Conservation (phyloP, 2,888 invertebrate genomes). For the Congeria kusceri region DNA sequence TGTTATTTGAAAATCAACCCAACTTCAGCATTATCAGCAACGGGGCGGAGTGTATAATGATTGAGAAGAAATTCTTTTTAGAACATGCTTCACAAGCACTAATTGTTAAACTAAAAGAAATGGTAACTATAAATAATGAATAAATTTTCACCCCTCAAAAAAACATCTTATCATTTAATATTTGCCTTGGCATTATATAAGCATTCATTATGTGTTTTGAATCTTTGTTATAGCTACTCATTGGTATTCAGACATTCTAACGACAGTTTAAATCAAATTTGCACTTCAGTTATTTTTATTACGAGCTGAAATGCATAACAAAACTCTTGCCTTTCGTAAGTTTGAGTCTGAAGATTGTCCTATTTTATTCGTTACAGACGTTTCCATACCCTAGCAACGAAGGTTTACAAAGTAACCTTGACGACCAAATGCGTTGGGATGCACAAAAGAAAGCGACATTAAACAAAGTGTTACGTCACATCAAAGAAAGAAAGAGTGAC, state of each 20-base stretch:
- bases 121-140: conserved; percentile 52
- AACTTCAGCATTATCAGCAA: conserved; percentile 78
- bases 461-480: conserved; percentile 53
- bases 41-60: conserved; percentile 79
- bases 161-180: no score
- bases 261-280: no score
- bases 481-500: conserved; percentile 52
- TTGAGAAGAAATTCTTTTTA: conserved; percentile 78
- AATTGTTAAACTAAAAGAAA: conserved; percentile 68
- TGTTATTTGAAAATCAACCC: conserved; percentile 77
- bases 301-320: no score
- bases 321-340: no score
- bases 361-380: conserved; percentile 62
- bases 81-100: conserved; percentile 73
- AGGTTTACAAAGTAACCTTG: conserved; percentile 72
- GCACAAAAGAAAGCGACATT: conserved; percentile 65
- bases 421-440: conserved; percentile 75
- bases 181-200: not conserved
- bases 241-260: not conserved
- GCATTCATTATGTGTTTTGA: not conserved
- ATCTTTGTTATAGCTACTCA: not conserved
- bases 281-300: no score
- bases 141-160: no score
- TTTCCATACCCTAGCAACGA: conserved; percentile 77
- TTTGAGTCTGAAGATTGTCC: no score